Evolutionary conservation across 2,888 invertebrate genomes (phyloP).

Genomic region (Drosophila gaucha): DNA sequence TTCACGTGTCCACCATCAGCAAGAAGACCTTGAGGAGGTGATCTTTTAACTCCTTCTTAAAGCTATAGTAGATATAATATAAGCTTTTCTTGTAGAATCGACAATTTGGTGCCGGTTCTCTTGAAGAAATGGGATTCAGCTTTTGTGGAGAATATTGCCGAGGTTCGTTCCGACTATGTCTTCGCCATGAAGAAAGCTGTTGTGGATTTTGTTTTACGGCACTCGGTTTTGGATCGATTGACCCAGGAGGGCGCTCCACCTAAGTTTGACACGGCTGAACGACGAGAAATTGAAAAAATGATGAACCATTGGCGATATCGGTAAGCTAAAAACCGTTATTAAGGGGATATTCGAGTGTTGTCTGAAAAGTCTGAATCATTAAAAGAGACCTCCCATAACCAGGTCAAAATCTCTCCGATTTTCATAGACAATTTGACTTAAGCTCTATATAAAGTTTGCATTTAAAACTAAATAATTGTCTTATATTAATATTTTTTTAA

Average conservation of each 20-base stretch:
- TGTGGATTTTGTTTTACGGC: slow-evolving; percentile 95
- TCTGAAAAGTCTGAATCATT: too few species aligned
- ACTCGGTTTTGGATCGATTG: slow-evolving; percentile 85
- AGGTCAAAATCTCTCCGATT: too few species aligned
- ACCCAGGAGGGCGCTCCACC: slow-evolving; percentile 58
- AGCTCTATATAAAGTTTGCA: too few species aligned
- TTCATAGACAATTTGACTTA: too few species aligned
- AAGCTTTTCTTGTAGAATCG: slow-evolving; percentile 85
- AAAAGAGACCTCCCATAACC: too few species aligned
- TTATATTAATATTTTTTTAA: too few species aligned
- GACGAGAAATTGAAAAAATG: slow-evolving; percentile 87
- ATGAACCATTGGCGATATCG: slow-evolving; percentile 89
- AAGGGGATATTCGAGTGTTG: not conserved
- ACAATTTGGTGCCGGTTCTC: slow-evolving; percentile 87
- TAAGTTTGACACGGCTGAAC: slow-evolving; percentile 71
- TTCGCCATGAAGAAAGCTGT: slow-evolving; percentile 95
- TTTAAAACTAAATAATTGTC: too few species aligned
- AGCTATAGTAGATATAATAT: not conserved
- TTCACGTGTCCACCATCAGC: slow-evolving; percentile 94
- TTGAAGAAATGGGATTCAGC: slow-evolving; percentile 88
- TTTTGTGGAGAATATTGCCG: slow-evolving; percentile 88
- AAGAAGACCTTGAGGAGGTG: slow-evolving; percentile 89
- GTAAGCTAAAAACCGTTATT: slow-evolving; percentile 48
- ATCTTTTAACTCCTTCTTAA: not conserved
- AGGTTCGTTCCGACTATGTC: slow-evolving; percentile 94